Percentiles rank a stretch among this genome's conserved stretches.
Evolutionary conservation across 2,113 vertebrate genomes (phyloP).

Genomic region (Rafetus swinhoei): DNA sequence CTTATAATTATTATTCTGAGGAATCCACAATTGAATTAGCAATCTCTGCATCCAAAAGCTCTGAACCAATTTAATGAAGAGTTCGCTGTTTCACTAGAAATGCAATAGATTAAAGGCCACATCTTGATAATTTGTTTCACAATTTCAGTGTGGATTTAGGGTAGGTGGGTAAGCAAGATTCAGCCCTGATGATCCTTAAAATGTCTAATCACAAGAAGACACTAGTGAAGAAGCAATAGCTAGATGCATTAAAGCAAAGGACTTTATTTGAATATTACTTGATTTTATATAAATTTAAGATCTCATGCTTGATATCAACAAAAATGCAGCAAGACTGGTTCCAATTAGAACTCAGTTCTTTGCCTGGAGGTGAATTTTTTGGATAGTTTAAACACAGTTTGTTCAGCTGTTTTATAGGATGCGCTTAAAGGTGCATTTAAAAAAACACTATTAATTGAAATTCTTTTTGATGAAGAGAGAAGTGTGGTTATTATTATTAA

Average conservation of each 20-base stretch:
- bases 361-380: constrained; percentile 37
- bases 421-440: constrained; percentile 2
- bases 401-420: constrained; percentile 46
- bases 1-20: background rate
- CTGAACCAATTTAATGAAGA: background rate
- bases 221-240: constrained; percentile 21
- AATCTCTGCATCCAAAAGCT: background rate
- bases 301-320: background rate
- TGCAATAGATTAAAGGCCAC: background rate
- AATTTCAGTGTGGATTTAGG: background rate
- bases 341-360: constrained; percentile 34
- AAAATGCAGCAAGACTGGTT: constrained; percentile 10
- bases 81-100: background rate
- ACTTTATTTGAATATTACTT: background rate
- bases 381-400: constrained; percentile 15
- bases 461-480: constrained; percentile 24
- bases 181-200: background rate
- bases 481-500: constrained; percentile 27
- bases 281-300: background rate
- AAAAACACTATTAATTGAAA: constrained; percentile 26
- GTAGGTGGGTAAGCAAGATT: background rate
- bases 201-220: background rate
- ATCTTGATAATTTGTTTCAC: background rate
- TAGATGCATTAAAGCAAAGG: background rate
- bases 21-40: background rate